Conservation (phyloP, 2,113 vertebrate genomes). For the Carassius gibelio region DNA sequence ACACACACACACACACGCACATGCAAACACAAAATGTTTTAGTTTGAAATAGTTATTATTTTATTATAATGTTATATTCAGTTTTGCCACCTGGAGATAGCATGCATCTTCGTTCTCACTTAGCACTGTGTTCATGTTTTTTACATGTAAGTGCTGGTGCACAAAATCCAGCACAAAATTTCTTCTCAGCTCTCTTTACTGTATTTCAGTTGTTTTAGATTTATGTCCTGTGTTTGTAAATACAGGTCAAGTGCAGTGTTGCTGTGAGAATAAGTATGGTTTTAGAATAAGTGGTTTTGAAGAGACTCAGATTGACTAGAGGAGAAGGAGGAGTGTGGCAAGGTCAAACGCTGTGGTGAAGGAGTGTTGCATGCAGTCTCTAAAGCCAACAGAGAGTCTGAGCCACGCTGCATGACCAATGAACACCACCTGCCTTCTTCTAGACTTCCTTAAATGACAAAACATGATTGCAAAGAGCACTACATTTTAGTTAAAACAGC, state of each 20-base stretch:
- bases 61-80: too few relatives aligned
- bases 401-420: not conserved
- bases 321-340: conserved; percentile 12
- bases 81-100: too few relatives aligned
- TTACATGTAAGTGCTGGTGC: too few relatives aligned
- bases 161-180: too few relatives aligned
- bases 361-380: not conserved
- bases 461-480: not conserved
- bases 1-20: conserved; percentile 22
- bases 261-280: conserved; percentile 61
- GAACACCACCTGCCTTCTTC: not conserved
- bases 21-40: not conserved
- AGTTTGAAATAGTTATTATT: too few relatives aligned
- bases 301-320: conserved; percentile 57
- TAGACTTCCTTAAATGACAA: not conserved
- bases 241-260: conserved; percentile 36
- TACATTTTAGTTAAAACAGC: not conserved
- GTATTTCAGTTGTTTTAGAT: conserved; percentile 41
- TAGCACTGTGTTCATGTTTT: too few relatives aligned
- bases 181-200: not conserved
- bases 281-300: conserved; percentile 54
- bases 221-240: not conserved
- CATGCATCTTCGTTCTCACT: too few relatives aligned
- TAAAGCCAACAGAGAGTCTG: not conserved
- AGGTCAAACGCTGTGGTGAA: conserved; percentile 37